Conservation (phyloP, 2,797 vertebrate genomes). For the Liasis olivaceus region DNA sequence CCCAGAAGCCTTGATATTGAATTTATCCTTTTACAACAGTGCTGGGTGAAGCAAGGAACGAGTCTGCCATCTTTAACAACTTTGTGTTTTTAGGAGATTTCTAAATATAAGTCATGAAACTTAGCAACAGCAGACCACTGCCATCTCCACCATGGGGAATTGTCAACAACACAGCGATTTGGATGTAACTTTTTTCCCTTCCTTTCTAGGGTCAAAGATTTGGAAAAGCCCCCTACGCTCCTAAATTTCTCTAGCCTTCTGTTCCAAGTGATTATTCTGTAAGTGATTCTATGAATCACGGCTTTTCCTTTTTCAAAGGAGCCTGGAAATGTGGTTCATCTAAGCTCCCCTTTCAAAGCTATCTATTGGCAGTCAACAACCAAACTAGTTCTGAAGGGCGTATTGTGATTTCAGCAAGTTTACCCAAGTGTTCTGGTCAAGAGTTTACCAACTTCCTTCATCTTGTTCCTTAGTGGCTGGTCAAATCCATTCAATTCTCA, state of each 20-base stretch:
- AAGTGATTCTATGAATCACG: not conserved
- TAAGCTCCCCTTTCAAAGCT: not conserved
- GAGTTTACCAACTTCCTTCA: not conserved
- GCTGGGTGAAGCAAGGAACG: no score
- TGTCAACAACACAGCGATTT: not conserved
- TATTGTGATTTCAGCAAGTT: not conserved
- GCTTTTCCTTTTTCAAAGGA: not conserved
- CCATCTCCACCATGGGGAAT: not conserved
- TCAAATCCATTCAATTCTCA: not conserved
- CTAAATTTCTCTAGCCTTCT: not conserved
- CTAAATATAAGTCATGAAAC: not conserved
- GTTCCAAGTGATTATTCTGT: slow-evolving; percentile 25
- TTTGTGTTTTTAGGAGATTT: not conserved
- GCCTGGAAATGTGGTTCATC: slow-evolving; percentile 8
- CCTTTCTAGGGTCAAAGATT: not conserved
- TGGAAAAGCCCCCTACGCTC: not conserved
- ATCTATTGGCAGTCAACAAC: not conserved
- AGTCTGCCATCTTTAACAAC: not conserved
- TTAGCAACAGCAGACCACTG: not conserved
- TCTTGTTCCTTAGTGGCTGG: not conserved
- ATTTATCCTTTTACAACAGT: not conserved
- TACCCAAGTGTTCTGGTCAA: not conserved
- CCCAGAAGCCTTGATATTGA: not conserved
- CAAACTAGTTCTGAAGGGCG: accelerated
- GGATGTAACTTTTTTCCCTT: not conserved